Percentiles rank a stretch among this genome's conserved stretches.
These are phyloP conservation scores for Pseudochromis fuscus DNA, from an alignment of 2,797 vertebrate genomes.

Conservation along the genomic window DNA sequence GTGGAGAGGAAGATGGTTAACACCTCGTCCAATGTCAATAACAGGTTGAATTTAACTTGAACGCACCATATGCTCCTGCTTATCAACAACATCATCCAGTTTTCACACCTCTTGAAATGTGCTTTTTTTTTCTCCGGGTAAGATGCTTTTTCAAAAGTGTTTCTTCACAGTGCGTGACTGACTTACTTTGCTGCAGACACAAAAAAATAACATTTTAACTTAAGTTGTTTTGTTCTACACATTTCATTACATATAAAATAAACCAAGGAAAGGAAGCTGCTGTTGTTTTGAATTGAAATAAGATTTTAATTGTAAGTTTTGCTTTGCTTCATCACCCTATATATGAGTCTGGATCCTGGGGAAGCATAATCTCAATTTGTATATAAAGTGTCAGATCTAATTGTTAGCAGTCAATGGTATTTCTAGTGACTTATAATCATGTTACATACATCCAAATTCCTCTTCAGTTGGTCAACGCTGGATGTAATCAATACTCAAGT, in stretches of 20 bases:
- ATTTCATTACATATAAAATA: constrained; percentile 9
- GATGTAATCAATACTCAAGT: neutral
- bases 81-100: constrained; percentile 41
- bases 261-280: neutral
- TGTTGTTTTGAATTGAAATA: too few relatives aligned
- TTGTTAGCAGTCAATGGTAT: neutral
- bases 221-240: neutral
- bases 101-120: constrained; percentile 61
- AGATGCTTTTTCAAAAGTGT: constrained; percentile 50
- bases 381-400: neutral
- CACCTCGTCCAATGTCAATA: constrained; percentile 41
- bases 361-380: too few relatives aligned
- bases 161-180: constrained; percentile 44
- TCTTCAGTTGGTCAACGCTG: neutral
- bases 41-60: constrained; percentile 43
- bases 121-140: constrained; percentile 27
- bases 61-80: constrained; percentile 56
- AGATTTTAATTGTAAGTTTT: too few relatives aligned
- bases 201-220: constrained; percentile 13
- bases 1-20: constrained; percentile 19
- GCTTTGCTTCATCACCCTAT: too few relatives aligned
- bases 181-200: constrained; percentile 20
- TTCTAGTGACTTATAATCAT: neutral
- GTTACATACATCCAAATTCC: neutral
- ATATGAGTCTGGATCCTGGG: neutral